A percentile compares a stretch with the other conserved stretches of the same genome.
Conservation (phyloP, 2,888 invertebrate species). For the Agrochola lota region DNA sequence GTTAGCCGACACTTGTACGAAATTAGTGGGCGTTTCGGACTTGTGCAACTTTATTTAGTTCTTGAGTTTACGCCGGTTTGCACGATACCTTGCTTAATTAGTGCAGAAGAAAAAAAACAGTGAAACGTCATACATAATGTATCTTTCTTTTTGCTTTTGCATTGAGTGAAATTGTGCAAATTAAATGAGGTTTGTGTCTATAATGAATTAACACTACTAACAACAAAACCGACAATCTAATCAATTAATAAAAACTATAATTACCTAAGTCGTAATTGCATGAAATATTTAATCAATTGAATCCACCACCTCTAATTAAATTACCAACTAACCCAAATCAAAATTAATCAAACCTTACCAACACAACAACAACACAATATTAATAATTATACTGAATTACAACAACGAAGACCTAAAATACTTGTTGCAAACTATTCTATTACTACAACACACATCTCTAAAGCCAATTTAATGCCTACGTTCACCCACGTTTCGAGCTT, state of each 20-base stretch:
- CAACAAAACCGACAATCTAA: not conserved
- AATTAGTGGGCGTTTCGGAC: not conserved
- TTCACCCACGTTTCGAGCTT: not conserved
- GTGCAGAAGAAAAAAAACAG: not conserved
- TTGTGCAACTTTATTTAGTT: not conserved
- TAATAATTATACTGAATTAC: slow-evolving; percentile 10
- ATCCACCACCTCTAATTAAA: not conserved
- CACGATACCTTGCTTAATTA: not conserved
- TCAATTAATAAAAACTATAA: not conserved
- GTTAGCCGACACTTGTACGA: slow-evolving; percentile 23
- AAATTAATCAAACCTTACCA: slow-evolving; percentile 18
- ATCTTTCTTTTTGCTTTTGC: not conserved
- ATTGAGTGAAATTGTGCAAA: not conserved
- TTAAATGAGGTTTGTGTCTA: not conserved
- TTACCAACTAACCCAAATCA: not conserved
- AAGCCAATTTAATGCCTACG: not conserved
- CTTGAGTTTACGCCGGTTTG: not conserved
- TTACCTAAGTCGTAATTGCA: not conserved
- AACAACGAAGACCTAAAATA: not conserved
- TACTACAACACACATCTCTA: not conserved
- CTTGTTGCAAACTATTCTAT: not conserved
- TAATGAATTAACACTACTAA: not conserved
- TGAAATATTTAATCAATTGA: slow-evolving; percentile 5
- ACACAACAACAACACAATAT: not conserved
- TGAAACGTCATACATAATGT: not conserved